Base-by-base conservation (phyloP, 2,888 invertebrate genomes). In the Drosophila birchii region DNA sequence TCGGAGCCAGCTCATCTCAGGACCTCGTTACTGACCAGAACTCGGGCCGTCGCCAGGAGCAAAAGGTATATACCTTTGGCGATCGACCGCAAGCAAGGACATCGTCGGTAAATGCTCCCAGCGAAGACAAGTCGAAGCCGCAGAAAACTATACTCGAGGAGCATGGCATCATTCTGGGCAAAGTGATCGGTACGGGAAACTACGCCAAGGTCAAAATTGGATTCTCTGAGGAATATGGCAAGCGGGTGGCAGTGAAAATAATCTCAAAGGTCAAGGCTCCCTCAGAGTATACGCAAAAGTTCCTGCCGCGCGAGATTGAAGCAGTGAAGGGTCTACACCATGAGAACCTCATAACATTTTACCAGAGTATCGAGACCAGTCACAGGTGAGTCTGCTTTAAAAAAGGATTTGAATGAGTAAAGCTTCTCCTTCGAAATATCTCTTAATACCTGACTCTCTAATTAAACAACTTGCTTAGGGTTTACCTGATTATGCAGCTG, bases 401-500 rank as follows among this genome's bases (percentile, higher is more conserved):
- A 36, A 36, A 32, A 32, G 9, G 11, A 32, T 23, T 23, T 26
- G 5, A 26, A 5, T 26, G 26, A 4, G 26, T 26, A 0, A 26
- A 26, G 26, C 26, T 26, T 26, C 26, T 26, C 26, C 26, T 5
- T 26, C 26, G 26, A 26, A 5, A 26, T 26, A 26, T 5, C 26
- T 26, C 4, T 4, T 26, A 26, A 26, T 26, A 5, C 4, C 26
- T 26, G 26, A 26, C 26, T 26, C 26, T 26, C 26, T 23, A 23
- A 23, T 23, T 23, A 23, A 23, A 23, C 23, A 3, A 29, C 29
- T 29, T 29, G 32, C 34, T n/a, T 32, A 96, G 96, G 87, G 96
- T 97, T 5, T 97, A 97, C 89, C 95, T 97, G 78, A 95, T 97
- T 39, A 97, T 97, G 97, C 96, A 97, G 91, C 95, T 95, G 87